Conservation (phyloP, 2,113 vertebrate genomes). For the Pollachius pollachius region DNA sequence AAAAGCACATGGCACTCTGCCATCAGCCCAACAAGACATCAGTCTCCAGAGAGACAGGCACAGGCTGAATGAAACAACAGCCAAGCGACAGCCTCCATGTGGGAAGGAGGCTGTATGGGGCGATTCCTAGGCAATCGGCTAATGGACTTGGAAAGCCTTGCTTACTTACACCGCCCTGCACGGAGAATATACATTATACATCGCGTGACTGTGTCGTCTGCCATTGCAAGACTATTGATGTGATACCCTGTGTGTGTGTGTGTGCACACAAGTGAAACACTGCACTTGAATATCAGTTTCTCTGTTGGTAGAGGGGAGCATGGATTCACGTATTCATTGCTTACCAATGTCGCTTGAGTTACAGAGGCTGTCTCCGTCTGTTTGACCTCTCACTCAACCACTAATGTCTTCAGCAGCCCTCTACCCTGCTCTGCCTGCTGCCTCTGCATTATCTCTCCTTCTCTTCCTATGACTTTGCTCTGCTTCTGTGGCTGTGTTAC, state of each 20-base stretch:
- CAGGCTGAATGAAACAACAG: slow-evolving; percentile 45
- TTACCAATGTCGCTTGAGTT: slow-evolving; percentile 26
- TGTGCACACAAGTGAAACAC: neutral
- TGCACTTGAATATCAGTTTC: neutral
- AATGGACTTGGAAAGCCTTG: slow-evolving; percentile 28
- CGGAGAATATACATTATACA: slow-evolving; percentile 15
- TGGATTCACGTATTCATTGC: neutral
- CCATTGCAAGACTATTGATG: neutral
- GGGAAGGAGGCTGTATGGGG: slow-evolving; percentile 39
- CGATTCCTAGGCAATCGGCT: slow-evolving; percentile 31
- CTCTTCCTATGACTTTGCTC: slow-evolving; percentile 12
- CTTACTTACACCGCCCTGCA: slow-evolving; percentile 19
- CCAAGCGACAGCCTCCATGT: slow-evolving; percentile 14
- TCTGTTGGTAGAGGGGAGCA: neutral
- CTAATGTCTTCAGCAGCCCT: slow-evolving; percentile 67
- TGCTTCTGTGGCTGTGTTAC: neutral
- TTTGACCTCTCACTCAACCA: slow-evolving; percentile 62
- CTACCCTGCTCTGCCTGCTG: slow-evolving; percentile 12
- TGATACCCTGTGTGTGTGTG: slow-evolving; percentile 8
- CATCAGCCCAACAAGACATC: slow-evolving; percentile 56
- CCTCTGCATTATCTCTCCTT: neutral
- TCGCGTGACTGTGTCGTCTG: slow-evolving; percentile 25
- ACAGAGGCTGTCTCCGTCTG: slow-evolving; percentile 19
- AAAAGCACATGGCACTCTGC: slow-evolving; percentile 49
- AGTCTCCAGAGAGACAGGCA: slow-evolving; percentile 39